phyloP scores from a whole-genome alignment of 2,888 invertebrate species.

The Mesorhabditis belari region DNA sequence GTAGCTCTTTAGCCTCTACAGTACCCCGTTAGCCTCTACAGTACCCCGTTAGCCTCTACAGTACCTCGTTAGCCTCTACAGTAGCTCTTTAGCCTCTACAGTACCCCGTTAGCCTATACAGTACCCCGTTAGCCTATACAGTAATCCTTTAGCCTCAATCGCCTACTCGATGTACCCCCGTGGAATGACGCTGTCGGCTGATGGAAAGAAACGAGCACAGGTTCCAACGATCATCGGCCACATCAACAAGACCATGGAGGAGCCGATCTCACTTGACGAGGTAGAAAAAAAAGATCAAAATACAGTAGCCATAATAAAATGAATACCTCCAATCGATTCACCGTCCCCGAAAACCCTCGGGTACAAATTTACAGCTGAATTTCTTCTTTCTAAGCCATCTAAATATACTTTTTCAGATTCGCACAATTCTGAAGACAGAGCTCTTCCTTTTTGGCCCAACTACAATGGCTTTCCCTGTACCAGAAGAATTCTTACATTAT shows the following conservation, averaged over 20 bases:
- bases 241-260: constrained; percentile 39
- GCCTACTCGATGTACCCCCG: constrained; percentile 51
- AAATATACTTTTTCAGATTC: constrained; percentile 20
- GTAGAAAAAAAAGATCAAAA: constrained; percentile 3
- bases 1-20: too few species aligned
- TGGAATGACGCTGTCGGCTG: constrained; percentile 48
- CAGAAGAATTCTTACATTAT: constrained; percentile 51
- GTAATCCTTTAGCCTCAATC: constrained; percentile 47
- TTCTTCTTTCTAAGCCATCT: too few species aligned
- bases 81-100: too few species aligned
- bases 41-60: too few species aligned
- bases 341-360: too few species aligned
- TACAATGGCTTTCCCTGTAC: constrained; percentile 50
- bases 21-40: too few species aligned
- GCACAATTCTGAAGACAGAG: constrained; percentile 46
- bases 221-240: constrained; percentile 49
- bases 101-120: too few species aligned
- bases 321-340: too few species aligned
- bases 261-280: constrained; percentile 25
- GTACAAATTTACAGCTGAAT: too few species aligned
- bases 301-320: too few species aligned
- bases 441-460: constrained; percentile 45
- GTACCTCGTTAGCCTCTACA: too few species aligned
- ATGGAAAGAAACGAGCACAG: constrained; percentile 38
- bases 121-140: too few species aligned